phyloP scores from a whole-genome alignment of 2,113 vertebrate genomes.

The Mugil cephalus region DNA sequence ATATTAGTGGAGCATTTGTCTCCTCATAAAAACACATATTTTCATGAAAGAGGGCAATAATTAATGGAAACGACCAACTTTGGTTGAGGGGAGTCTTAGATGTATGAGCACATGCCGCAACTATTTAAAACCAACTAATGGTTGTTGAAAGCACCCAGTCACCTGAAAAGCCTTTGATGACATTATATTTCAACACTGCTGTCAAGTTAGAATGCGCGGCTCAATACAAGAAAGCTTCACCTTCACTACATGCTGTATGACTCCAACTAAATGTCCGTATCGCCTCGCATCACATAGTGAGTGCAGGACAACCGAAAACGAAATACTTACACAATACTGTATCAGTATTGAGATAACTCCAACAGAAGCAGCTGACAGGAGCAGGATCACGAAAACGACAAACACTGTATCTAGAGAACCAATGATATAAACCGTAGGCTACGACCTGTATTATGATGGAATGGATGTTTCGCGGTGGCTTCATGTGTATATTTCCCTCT shows the following conservation, averaged over 20 bases:
- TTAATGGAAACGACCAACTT: no score
- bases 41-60: no score
- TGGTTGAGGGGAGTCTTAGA: no score
- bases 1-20: background rate
- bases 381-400: no score
- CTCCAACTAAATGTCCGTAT: background rate
- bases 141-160: no score
- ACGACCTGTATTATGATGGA: background rate
- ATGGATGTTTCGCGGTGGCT: background rate
- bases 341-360: no score
- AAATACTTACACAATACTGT: background rate
- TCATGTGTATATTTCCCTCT: background rate
- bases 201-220: background rate
- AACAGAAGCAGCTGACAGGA: background rate
- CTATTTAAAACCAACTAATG: no score
- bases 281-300: background rate
- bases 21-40: no score
- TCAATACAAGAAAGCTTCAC: slow-evolving; percentile 5
- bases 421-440: background rate
- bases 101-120: no score
- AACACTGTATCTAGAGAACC: background rate
- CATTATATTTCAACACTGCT: no score
- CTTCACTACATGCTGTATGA: background rate
- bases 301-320: background rate
- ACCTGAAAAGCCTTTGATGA: no score